Conservation (phyloP, 2,113 vertebrate species). For the Protomyctophum bolini region DNA sequence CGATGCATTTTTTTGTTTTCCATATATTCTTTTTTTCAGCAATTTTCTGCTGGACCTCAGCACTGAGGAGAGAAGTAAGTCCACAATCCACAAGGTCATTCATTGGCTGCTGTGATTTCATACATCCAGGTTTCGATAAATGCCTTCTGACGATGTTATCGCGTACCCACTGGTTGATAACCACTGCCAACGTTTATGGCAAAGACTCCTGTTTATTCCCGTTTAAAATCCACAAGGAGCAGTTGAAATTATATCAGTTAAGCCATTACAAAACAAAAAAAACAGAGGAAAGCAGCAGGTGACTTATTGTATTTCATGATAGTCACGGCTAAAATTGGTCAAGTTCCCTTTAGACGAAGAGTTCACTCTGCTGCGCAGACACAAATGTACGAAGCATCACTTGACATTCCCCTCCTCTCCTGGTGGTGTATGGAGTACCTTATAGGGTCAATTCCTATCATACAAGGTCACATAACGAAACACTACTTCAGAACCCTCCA, state of each 20-base stretch:
- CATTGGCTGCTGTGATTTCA: constrained; percentile 51
- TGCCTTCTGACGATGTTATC: constrained; percentile 34
- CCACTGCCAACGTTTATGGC: constrained; percentile 20
- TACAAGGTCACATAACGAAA: constrained; percentile 43
- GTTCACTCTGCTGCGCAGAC: constrained; percentile 12
- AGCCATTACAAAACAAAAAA: constrained; percentile 2
- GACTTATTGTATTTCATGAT: constrained; percentile 42
- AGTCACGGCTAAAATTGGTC: constrained; percentile 43
- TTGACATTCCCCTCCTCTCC: constrained; percentile 26
- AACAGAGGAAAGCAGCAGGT: constrained; percentile 60
- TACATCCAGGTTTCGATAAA: constrained; percentile 36
- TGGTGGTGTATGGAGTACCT: constrained; percentile 24
- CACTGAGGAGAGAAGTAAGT: constrained; percentile 36
- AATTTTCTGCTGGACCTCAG: constrained; percentile 23
- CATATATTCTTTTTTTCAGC: no score
- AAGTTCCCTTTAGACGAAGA: constrained; percentile 64
- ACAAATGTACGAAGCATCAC: constrained; percentile 27
- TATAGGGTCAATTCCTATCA: constrained; percentile 19
- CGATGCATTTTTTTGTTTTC: not conserved
- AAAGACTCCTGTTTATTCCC: constrained; percentile 16
- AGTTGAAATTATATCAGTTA: constrained; percentile 23
- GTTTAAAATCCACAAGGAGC: constrained; percentile 36
- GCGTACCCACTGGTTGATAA: constrained; percentile 23
- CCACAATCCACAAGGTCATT: constrained; percentile 25
- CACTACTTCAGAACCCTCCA: constrained; percentile 16